These are phyloP conservation scores for Nomada ferruginata DNA, from an alignment of 2,888 invertebrate species.

Conservation along the genomic window DNA sequence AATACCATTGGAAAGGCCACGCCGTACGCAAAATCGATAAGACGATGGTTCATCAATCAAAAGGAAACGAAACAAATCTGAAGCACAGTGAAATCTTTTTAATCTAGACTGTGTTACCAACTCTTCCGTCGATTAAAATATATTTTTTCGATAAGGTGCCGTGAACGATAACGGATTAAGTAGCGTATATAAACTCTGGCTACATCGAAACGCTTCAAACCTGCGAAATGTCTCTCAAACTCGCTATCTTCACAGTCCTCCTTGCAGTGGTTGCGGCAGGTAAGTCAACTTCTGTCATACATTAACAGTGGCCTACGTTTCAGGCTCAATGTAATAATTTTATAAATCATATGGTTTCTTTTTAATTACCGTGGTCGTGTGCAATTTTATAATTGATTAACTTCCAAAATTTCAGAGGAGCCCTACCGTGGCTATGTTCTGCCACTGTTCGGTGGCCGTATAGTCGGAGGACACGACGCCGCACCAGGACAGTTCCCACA, in stretches of 20 bases:
- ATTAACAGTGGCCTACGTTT: not conserved
- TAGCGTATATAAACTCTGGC: slow-evolving; percentile 51
- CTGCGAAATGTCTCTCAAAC: slow-evolving; percentile 65
- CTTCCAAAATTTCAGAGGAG: slow-evolving; percentile 30
- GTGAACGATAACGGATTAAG: slow-evolving; percentile 31
- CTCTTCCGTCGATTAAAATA: slow-evolving; percentile 23
- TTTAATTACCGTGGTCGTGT: no score
- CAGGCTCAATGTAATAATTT: not conserved
- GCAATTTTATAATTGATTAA: not conserved
- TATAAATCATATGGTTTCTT: not conserved
- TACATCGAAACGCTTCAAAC: slow-evolving; percentile 19
- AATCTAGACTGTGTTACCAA: slow-evolving; percentile 39
- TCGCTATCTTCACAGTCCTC: slow-evolving; percentile 54
- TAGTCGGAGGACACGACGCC: slow-evolving; percentile 79
- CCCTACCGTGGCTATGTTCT: slow-evolving; percentile 57
- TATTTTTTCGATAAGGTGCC: slow-evolving; percentile 17
- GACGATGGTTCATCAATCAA: slow-evolving; percentile 22
- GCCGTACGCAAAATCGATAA: slow-evolving; percentile 26
- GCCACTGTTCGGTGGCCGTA: slow-evolving; percentile 48
- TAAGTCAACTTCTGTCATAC: slow-evolving; percentile 52
- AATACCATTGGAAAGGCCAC: not conserved
- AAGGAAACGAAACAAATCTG: not conserved
- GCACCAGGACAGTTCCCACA: slow-evolving; percentile 82
- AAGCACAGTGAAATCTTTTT: slow-evolving; percentile 23
- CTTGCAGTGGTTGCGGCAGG: slow-evolving; percentile 62